Evolutionary conservation across 2,797 vertebrate genomes (phyloP).

Genomic region (Spinibarbus caldwelli): DNA sequence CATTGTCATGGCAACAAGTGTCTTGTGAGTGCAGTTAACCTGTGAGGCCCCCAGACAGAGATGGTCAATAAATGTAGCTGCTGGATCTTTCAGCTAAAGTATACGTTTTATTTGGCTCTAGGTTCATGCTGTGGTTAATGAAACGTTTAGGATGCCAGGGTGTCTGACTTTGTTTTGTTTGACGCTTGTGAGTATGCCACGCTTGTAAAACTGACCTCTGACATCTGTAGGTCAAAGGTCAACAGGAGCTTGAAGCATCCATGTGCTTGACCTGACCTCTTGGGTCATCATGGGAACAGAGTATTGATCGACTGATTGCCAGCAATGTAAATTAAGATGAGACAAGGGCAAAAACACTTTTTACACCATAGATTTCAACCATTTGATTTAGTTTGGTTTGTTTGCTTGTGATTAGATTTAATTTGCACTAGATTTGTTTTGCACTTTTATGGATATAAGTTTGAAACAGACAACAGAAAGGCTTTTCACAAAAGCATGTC

Average conservation of each 20-base stretch:
- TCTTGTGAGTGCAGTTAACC: not conserved
- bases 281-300: not conserved
- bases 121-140: not conserved
- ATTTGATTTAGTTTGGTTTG: not conserved
- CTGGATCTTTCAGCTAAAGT: not conserved
- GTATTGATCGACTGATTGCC: not conserved
- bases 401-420: not conserved
- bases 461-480: not conserved
- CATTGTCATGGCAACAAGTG: not conserved
- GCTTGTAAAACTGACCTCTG: slow-evolving; percentile 1
- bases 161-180: not conserved
- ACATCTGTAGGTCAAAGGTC: slow-evolving; percentile 7
- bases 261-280: not conserved
- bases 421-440: too few species aligned
- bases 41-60: not conserved
- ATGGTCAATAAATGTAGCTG: not conserved
- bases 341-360: not conserved
- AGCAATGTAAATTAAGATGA: not conserved
- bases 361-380: not conserved
- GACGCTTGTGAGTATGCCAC: not conserved
- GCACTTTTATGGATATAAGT: not conserved
- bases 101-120: not conserved
- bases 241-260: not conserved
- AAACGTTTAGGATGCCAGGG: not conserved
- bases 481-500: not conserved